Conservation (phyloP, 2,888 invertebrate genomes). For the Polylopha cassiicola region DNA sequence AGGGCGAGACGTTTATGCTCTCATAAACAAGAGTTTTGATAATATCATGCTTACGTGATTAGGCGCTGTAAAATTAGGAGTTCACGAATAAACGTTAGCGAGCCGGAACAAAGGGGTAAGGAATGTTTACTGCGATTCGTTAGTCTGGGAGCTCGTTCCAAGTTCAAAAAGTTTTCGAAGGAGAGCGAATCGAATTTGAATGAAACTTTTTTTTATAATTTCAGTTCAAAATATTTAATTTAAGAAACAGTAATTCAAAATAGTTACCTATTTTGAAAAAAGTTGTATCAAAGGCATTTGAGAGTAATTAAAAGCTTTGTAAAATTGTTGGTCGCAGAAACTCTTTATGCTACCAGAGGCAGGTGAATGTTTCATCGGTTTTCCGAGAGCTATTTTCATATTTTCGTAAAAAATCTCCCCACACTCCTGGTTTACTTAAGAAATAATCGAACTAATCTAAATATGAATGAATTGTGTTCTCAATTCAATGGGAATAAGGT, state of each 20-base stretch:
- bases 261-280: too few species aligned
- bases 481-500: slow-evolving; percentile 24
- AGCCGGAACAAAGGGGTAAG: slow-evolving; percentile 20
- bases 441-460: slow-evolving; percentile 42
- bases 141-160: slow-evolving; percentile 5
- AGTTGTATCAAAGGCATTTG: too few species aligned
- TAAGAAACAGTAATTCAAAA: too few species aligned
- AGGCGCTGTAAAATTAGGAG: slow-evolving; percentile 52
- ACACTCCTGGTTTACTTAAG: slow-evolving; percentile 34
- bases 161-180: background rate
- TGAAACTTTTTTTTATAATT: too few species aligned
- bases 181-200: too few species aligned
- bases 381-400: background rate
- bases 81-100: slow-evolving; percentile 36
- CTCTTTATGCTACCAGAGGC: too few species aligned
- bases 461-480: slow-evolving; percentile 38
- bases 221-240: too few species aligned
- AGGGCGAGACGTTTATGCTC: slow-evolving; percentile 18
- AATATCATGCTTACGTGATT: slow-evolving; percentile 42
- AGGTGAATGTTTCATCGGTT: too few species aligned
- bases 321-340: too few species aligned
- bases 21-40: slow-evolving; percentile 31
- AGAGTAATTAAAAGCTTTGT: too few species aligned
- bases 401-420: slow-evolving; percentile 24
- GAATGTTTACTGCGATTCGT: slow-evolving; percentile 1